Conservation (phyloP, 2,888 invertebrate species). For the Chrysopilus asiliformis region DNA sequence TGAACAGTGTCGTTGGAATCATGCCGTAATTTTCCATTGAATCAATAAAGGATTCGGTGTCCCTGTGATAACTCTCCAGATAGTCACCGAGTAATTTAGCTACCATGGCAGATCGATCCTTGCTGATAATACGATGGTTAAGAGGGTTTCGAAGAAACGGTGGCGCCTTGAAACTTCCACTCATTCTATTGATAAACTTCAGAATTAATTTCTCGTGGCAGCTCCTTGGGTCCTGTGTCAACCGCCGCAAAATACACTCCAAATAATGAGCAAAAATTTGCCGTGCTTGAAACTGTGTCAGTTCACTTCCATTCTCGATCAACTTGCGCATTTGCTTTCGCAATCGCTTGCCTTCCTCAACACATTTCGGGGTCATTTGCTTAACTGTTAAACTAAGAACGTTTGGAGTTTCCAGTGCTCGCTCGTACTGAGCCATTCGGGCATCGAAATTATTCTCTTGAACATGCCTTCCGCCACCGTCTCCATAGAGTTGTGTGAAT, state of each 20-base stretch:
- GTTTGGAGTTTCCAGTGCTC: constrained; percentile 26
- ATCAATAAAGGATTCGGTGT: constrained; percentile 65
- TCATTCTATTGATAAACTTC: constrained; percentile 62
- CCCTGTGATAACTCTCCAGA: constrained; percentile 67
- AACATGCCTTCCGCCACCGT: constrained; percentile 34
- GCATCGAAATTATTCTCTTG: constrained; percentile 26
- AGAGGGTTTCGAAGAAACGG: constrained; percentile 43
- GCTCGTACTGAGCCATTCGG: constrained; percentile 40
- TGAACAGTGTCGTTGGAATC: constrained; percentile 40
- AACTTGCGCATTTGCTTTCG: constrained; percentile 35
- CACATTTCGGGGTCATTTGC: constrained; percentile 30
- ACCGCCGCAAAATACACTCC: constrained; percentile 55
- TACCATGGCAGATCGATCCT: constrained; percentile 70
- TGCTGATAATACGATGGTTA: constrained; percentile 52
- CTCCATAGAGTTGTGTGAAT: constrained; percentile 54
- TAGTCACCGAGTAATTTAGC: constrained; percentile 76
- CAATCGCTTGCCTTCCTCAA: constrained; percentile 28
- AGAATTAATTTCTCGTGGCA: constrained; percentile 46
- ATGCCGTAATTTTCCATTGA: constrained; percentile 49
- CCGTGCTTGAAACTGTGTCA: constrained; percentile 53
- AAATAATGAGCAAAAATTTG: constrained; percentile 68
- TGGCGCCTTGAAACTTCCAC: constrained; percentile 56
- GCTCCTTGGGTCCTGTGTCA: constrained; percentile 37
- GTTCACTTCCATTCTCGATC: constrained; percentile 47
- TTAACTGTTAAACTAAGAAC: constrained; percentile 15